Conservation (phyloP, 1,140 invertebrate species). For the Drosophila bocki region DNA sequence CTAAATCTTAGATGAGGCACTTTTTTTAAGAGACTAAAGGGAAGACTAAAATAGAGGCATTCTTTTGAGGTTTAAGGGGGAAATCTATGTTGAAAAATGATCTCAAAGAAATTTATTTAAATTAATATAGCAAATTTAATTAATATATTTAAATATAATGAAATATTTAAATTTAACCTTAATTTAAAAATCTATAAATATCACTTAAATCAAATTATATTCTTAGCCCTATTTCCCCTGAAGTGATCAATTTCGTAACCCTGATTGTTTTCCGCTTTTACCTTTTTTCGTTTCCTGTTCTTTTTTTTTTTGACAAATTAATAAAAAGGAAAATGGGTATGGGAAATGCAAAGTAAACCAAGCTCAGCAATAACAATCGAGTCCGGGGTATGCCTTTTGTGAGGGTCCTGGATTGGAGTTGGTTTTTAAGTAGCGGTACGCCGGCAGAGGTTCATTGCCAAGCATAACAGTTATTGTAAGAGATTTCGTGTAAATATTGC, state of each 20-base stretch:
- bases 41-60: no score
- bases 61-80: background rate
- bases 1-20: slow-evolving; percentile 16
- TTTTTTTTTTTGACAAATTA: slow-evolving; percentile 64
- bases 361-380: slow-evolving; percentile 47
- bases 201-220: slow-evolving; percentile 1
- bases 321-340: slow-evolving; percentile 37
- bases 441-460: slow-evolving; percentile 37
- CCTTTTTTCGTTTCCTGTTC: slow-evolving; percentile 1
- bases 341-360: slow-evolving; percentile 43
- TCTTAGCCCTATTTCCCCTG: slow-evolving; percentile 1
- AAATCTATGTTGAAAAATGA: background rate
- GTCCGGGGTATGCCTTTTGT: slow-evolving; percentile 12
- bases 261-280: slow-evolving; percentile 39
- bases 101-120: no score
- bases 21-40: background rate
- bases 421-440: slow-evolving; percentile 26
- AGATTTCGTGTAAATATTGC: slow-evolving; percentile 83
- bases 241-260: slow-evolving; percentile 27
- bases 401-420: slow-evolving; percentile 11
- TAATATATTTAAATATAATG: background rate
- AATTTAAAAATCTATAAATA: background rate
- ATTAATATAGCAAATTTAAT: background rate
- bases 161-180: background rate
- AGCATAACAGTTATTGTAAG: slow-evolving; percentile 82